These are phyloP conservation scores for Premnoplex brunnescens DNA, from an alignment of 2,797 vertebrate genomes.

Conservation along the genomic window DNA sequence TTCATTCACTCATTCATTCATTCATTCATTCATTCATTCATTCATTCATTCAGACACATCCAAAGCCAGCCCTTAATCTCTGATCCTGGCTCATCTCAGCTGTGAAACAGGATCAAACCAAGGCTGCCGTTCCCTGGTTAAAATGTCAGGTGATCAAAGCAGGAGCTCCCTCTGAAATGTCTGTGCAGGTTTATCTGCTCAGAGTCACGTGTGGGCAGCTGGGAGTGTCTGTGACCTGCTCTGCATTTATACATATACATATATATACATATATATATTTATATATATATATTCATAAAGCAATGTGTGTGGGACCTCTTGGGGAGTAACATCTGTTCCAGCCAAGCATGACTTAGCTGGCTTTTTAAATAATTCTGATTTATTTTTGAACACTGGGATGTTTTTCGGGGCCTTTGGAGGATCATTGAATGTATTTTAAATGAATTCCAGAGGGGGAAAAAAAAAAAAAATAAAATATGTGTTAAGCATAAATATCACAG, in stretches of 20 bases:
- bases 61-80: neutral
- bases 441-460: neutral
- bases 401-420: neutral
- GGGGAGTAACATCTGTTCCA: neutral
- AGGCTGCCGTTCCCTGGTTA: neutral
- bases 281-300: neutral
- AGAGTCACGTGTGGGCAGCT: neutral
- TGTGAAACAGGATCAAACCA: neutral
- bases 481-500: neutral
- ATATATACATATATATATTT: no score
- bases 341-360: neutral
- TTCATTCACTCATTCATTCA: neutral
- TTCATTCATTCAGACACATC: neutral
- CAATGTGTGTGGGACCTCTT: neutral
- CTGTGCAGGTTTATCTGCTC: neutral
- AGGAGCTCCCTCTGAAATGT: neutral
- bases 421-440: neutral
- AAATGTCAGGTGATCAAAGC: neutral
- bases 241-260: no score
- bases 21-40: neutral
- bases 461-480: neutral
- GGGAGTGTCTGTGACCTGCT: neutral
- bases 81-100: neutral
- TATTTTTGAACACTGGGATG: neutral
- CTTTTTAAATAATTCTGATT: neutral